These are phyloP conservation scores for Venturia canescens DNA, from an alignment of 1,140 invertebrate genomes.

Conservation along the genomic window DNA sequence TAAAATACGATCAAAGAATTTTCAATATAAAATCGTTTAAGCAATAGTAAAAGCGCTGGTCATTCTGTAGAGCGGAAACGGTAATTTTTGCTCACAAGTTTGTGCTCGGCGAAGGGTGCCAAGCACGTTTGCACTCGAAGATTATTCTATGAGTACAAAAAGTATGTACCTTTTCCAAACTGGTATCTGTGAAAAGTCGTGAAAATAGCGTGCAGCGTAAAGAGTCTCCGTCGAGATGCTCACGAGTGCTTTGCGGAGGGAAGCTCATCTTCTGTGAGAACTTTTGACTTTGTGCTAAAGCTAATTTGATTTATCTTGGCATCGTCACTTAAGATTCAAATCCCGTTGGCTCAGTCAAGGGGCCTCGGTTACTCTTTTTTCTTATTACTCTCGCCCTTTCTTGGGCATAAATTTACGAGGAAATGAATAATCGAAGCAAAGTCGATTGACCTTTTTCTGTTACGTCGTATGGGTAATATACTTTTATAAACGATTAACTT, in stretches of 20 bases:
- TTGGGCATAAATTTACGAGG: not conserved
- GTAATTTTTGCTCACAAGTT: not conserved
- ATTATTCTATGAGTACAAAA: not conserved
- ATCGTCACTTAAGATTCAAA: constrained; percentile 61
- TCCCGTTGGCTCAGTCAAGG: constrained; percentile 21
- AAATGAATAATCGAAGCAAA: too few relatives aligned
- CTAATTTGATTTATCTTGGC: constrained; percentile 67
- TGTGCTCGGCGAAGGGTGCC: not conserved
- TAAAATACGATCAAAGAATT: too few relatives aligned
- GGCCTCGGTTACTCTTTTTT: not conserved
- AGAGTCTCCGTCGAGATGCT: not conserved
- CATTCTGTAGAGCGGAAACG: not conserved
- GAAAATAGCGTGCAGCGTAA: not conserved
- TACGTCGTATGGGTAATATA: too few relatives aligned
- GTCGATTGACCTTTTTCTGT: too few relatives aligned
- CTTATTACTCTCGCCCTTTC: not conserved
- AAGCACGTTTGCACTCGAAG: not conserved
- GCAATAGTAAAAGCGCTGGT: not conserved
- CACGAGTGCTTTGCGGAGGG: not conserved
- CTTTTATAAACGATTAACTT: too few relatives aligned
- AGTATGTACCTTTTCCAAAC: not conserved
- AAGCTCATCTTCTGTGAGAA: not conserved
- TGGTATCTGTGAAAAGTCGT: not conserved
- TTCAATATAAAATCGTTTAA: not conserved
- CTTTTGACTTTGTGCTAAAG: constrained; percentile 36